Evolutionary conservation across 1,140 invertebrate genomes (phyloP).

Genomic region (Zophobas morio): DNA sequence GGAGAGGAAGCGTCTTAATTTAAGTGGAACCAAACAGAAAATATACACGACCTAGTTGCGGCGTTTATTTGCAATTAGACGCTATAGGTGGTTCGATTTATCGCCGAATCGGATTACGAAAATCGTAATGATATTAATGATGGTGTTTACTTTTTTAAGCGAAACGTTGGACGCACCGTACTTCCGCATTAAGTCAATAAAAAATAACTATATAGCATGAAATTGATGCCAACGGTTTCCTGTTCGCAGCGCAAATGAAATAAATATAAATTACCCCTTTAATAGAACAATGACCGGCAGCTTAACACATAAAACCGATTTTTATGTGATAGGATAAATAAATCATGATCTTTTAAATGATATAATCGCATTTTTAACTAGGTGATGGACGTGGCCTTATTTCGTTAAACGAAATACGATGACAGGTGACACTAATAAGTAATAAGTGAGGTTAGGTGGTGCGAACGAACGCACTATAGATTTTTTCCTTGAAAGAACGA

Average conservation of each 20-base stretch:
- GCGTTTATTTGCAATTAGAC: background rate
- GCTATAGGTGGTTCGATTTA: background rate
- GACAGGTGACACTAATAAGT: too few relatives aligned
- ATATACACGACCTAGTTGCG: background rate
- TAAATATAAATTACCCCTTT: background rate
- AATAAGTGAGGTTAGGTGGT: too few relatives aligned
- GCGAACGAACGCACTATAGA: too few relatives aligned
- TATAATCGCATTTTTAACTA: constrained; percentile 12
- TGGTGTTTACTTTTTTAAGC: too few relatives aligned
- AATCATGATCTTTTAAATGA: constrained; percentile 14
- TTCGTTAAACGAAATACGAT: background rate
- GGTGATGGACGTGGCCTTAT: too few relatives aligned
- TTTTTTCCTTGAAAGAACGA: too few relatives aligned
- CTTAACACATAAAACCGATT: background rate
- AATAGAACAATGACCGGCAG: background rate
- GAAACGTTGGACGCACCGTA: background rate
- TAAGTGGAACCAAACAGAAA: background rate
- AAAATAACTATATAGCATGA: background rate
- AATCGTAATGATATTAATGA: too few relatives aligned
- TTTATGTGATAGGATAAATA: background rate
- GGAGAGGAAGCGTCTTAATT: constrained; percentile 22
- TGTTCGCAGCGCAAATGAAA: background rate
- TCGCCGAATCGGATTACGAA: too few relatives aligned
- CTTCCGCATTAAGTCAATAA: background rate
- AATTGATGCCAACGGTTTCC: background rate